Conservation (phyloP, 2,113 vertebrate species). For the Climacteris rufus region DNA sequence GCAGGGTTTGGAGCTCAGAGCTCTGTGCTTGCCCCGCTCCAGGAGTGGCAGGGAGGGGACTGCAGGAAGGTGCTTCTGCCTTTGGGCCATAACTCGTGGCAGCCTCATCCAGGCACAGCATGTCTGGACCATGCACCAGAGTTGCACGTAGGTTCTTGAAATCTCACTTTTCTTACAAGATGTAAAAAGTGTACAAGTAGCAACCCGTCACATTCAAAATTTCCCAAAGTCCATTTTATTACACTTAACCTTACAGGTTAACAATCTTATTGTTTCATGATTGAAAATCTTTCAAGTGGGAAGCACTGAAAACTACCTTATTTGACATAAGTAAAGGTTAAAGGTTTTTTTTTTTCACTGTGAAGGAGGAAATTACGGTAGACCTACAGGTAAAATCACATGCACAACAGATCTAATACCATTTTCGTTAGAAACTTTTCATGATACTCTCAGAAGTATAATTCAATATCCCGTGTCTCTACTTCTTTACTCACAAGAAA, state of each 20-base stretch:
- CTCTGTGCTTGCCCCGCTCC: background rate
- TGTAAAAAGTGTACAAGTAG: background rate
- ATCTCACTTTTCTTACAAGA: background rate
- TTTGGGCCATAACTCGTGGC: background rate
- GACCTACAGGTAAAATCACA: background rate
- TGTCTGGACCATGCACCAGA: background rate
- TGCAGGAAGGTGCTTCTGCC: background rate
- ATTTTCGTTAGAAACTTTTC: background rate
- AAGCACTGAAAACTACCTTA: background rate
- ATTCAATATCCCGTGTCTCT: background rate
- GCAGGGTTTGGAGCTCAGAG: background rate
- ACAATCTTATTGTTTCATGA: conserved; percentile 15
- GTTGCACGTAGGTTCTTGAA: background rate
- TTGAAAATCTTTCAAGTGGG: conserved; percentile 36
- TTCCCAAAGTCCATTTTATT: background rate
- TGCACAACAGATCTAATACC: background rate
- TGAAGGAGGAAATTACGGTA: background rate
- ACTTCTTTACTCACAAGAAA: background rate
- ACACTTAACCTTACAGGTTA: conserved; percentile 16
- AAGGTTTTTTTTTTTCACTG: background rate
- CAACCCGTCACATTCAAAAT: background rate
- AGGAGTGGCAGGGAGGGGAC: background rate
- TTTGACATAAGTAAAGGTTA: background rate
- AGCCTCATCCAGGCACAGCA: background rate
- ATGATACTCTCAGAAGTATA: background rate